Base-by-base conservation (phyloP, 37 sponge, comb jelly and placozoan genomes). In the Halisarca cf. caerulea region DNA sequence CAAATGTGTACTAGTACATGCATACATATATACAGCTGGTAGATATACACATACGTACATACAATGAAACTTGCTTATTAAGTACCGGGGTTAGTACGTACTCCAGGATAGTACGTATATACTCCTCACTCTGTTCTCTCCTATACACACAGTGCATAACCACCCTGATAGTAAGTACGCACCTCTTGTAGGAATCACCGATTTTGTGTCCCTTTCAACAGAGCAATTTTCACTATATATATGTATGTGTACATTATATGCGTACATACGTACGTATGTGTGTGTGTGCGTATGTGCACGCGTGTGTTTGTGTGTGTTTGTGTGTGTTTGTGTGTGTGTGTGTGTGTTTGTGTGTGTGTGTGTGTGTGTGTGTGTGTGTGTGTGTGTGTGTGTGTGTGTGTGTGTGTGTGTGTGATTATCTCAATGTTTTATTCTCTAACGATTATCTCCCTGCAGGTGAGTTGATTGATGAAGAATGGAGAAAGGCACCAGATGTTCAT, bases 311-410 rank as follows among this genome's bases (percentile, higher is more conserved):
- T 62, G 30, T 27, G 51, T 47, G 51, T 47, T 6, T 47, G 51
- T 47, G 51, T 47, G 51, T 47, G 51, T 47, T 4, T 62, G 64
- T 62, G 64, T 62, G 30, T 62, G 30, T 62, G 30, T 62, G 24
- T 47, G 51, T 14, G 69, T 68, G 35, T 68, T 27, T 68, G 35
- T 4, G 69, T 27, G 15, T 68, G 69, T 34, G 15, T 68, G 4
- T 4, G 69, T 68, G 33, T 68, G 64, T 62, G 30, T 62, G 23
- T 62, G 64, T 62, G 18, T 30, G 64, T 62, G 64, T 62, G 64
- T 30, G 30, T 27, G 30, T 62, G 64, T 62, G 64, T 62, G 30
- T 30, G 64, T 62, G 64, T 62, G 30, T 23, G 24, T 27, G 30
- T 62, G 64, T 62, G 64, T 62, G 30, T 62, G 64, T 62, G 64